These are phyloP conservation scores for Folsomia manolachei DNA, from an alignment of 2,888 invertebrate genomes.

Conservation along the genomic window DNA sequence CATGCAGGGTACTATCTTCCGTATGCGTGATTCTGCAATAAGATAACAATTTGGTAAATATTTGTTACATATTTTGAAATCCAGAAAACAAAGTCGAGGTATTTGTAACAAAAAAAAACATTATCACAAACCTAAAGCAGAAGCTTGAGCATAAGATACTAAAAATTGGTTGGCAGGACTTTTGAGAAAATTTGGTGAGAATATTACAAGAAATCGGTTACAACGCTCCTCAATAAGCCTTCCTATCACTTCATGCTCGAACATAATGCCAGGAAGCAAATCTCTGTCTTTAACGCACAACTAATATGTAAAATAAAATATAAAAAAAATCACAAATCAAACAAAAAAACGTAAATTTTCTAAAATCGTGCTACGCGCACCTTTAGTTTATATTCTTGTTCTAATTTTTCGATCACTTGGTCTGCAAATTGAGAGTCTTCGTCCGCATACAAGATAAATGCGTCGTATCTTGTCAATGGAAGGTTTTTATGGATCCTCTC, in stretches of 20 bases:
- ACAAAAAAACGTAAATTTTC: slow-evolving; percentile 4
- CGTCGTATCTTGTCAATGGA: slow-evolving; percentile 65
- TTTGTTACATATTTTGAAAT: no score
- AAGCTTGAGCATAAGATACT: slow-evolving; percentile 73
- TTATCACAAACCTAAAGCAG: slow-evolving; percentile 67
- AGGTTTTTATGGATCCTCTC: slow-evolving; percentile 26
- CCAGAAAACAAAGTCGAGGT: no score
- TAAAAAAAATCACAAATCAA: not conserved
- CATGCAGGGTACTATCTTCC: slow-evolving; percentile 70
- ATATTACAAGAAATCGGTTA: slow-evolving; percentile 71
- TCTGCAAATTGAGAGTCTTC: slow-evolving; percentile 70
- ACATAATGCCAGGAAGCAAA: slow-evolving; percentile 67
- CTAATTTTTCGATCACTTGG: slow-evolving; percentile 64
- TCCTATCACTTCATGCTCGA: slow-evolving; percentile 70
- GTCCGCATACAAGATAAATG: slow-evolving; percentile 68
- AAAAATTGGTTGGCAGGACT: slow-evolving; percentile 75
- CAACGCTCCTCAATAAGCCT: slow-evolving; percentile 74
- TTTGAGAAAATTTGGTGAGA: slow-evolving; percentile 72
- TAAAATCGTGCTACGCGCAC: slow-evolving; percentile 54
- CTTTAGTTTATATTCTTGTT: slow-evolving; percentile 63
- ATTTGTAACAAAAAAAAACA: not conserved
- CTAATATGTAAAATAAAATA: slow-evolving; percentile 54
- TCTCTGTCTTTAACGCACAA: slow-evolving; percentile 73
- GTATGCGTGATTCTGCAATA: slow-evolving; percentile 58
- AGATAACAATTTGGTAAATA: no score